phyloP scores from a whole-genome alignment of 2,113 vertebrate species.

The Meleagris gallopavo region DNA sequence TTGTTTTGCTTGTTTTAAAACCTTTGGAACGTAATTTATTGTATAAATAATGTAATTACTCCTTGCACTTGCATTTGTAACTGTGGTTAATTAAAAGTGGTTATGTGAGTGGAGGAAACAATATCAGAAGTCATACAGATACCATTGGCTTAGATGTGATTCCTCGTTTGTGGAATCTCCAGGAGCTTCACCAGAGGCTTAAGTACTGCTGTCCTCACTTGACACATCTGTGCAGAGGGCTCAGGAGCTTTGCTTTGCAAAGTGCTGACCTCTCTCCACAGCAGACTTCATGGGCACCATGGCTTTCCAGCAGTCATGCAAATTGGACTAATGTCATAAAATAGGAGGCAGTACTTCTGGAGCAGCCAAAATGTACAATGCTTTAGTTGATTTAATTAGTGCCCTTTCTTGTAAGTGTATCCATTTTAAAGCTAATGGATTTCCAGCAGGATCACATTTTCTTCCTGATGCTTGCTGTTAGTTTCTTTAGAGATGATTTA shows the following conservation, averaged over 20 bases:
- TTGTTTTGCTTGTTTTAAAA: not conserved
- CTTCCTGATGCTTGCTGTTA: not conserved
- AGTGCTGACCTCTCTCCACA: not conserved
- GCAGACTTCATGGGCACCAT: not conserved
- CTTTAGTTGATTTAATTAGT: not conserved
- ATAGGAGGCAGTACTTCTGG: not conserved
- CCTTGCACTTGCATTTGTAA: not conserved
- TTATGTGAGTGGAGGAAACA: not conserved
- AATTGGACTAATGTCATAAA: not conserved
- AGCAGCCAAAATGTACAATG: not conserved
- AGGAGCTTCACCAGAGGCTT: not conserved
- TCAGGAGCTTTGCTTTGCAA: not conserved
- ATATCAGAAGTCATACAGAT: not conserved
- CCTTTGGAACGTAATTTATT: not conserved
- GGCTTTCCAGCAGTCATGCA: not conserved
- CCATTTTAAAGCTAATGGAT: not conserved
- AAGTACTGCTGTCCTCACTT: not conserved
- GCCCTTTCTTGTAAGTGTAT: not conserved
- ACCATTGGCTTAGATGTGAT: not conserved
- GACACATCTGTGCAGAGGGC: not conserved
- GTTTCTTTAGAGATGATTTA: conserved; percentile 59
- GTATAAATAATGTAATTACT: not conserved
- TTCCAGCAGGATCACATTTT: conserved; percentile 32
- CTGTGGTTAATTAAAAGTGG: not conserved
- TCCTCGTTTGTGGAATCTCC: not conserved